Conservation (phyloP, 2,113 vertebrate genomes). For the Fulmarus glacialis region DNA sequence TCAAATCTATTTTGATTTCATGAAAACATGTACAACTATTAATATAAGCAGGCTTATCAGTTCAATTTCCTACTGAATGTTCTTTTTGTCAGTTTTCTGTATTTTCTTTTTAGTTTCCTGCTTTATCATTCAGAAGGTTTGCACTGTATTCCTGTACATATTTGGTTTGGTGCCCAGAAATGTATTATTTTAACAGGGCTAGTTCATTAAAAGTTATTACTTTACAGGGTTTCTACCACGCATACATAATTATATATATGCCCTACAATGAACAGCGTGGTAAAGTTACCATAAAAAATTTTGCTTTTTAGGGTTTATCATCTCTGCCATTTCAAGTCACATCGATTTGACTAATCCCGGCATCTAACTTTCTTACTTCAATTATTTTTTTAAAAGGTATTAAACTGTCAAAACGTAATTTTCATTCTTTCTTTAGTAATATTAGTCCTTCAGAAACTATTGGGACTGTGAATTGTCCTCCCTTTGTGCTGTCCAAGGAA, state of each 20-base stretch:
- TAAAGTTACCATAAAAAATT: neutral
- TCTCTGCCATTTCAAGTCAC: neutral
- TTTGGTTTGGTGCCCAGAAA: constrained; percentile 69
- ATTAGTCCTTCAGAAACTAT: neutral
- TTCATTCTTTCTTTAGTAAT: neutral
- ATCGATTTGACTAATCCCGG: neutral
- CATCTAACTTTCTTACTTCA: neutral
- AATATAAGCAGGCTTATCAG: neutral
- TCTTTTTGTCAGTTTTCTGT: constrained; percentile 21
- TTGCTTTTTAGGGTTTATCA: neutral
- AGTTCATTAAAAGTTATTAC: constrained; percentile 63
- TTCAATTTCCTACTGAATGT: neutral
- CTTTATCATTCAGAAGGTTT: constrained; percentile 56
- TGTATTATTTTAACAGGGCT: constrained; percentile 66
- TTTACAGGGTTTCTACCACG: neutral
- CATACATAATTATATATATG: constrained; percentile 39
- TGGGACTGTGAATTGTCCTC: neutral
- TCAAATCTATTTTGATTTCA: constrained; percentile 23
- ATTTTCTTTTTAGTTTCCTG: constrained; percentile 37
- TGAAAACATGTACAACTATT: neutral
- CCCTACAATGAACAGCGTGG: neutral
- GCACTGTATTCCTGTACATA: constrained; percentile 53
- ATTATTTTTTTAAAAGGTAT: neutral
- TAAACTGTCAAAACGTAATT: neutral
- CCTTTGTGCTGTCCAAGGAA: neutral